Conservation (phyloP, 1,140 invertebrate genomes). For the Nephotettix cincticeps region DNA sequence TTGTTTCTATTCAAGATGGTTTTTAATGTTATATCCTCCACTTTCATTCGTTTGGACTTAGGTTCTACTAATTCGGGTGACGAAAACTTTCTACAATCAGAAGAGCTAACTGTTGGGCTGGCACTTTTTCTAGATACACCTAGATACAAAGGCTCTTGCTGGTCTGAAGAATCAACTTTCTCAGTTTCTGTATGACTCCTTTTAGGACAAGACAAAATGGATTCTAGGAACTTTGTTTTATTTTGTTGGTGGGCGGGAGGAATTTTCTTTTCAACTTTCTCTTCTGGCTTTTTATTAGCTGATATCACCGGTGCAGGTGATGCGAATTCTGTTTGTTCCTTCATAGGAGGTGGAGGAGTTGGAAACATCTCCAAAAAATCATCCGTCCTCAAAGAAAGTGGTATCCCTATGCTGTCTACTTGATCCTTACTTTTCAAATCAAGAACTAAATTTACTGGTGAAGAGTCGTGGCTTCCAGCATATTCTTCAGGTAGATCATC, state of each 20-base stretch:
- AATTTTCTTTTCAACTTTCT: slow-evolving; percentile 12
- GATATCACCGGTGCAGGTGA: neutral
- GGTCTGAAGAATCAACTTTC: slow-evolving; percentile 46
- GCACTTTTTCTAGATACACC: slow-evolving; percentile 52
- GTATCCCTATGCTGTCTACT: slow-evolving; percentile 3
- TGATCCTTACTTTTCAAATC: slow-evolving; percentile 12
- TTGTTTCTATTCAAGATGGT: slow-evolving; percentile 40
- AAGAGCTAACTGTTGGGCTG: slow-evolving; percentile 29
- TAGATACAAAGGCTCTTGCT: slow-evolving; percentile 64
- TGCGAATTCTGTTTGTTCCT: neutral
- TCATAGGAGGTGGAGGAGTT: neutral
- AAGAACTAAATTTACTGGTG: slow-evolving; percentile 9
- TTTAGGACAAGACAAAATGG: slow-evolving; percentile 35
- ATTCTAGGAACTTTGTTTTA: slow-evolving; percentile 36
- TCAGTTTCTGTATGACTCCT: slow-evolving; percentile 20
- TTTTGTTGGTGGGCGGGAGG: slow-evolving; percentile 25
- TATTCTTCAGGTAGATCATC: slow-evolving; percentile 17
- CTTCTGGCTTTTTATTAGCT: neutral
- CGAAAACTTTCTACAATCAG: slow-evolving; percentile 52
- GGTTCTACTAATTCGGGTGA: slow-evolving; percentile 39
- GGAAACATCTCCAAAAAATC: slow-evolving; percentile 15
- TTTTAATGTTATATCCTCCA: slow-evolving; percentile 51
- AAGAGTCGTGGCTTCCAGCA: neutral
- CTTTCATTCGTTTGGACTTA: slow-evolving; percentile 40
- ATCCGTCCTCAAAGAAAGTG: slow-evolving; percentile 13